Conservation (phyloP, 1,140 invertebrate genomes). For the Hycleus cichorii region DNA sequence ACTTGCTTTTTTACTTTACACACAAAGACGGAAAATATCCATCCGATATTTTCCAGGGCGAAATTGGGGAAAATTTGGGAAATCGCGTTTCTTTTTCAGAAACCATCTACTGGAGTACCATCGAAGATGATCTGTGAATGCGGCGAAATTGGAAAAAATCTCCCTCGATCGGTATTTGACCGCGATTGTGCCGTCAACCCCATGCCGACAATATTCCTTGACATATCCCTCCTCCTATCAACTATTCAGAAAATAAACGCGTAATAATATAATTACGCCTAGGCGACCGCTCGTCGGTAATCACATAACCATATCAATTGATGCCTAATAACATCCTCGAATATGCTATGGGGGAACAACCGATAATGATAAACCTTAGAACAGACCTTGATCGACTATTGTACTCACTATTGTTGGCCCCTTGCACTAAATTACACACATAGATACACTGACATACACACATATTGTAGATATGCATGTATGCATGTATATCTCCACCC, state of each 20-base stretch:
- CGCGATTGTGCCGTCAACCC: constrained; percentile 3
- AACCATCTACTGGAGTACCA: too few relatives aligned
- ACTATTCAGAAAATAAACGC: constrained; percentile 1
- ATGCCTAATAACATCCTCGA: constrained; percentile 39
- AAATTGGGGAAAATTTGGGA: too few relatives aligned
- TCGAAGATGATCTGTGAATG: too few relatives aligned
- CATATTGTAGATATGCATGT: constrained; percentile 18
- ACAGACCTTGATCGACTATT: constrained; percentile 28
- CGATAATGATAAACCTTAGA: constrained; percentile 23
- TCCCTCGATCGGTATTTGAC: too few relatives aligned
- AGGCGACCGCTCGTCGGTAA: constrained; percentile 32
- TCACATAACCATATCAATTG: constrained; percentile 41
- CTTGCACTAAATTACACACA: neutral
- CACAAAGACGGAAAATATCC: too few relatives aligned
- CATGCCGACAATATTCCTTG: constrained; percentile 6
- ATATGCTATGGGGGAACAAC: constrained; percentile 4
- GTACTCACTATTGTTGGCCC: constrained; percentile 20
- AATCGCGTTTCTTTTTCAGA: too few relatives aligned
- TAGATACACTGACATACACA: constrained; percentile 2
- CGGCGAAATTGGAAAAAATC: too few relatives aligned
- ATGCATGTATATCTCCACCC: neutral
- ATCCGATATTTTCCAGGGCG: too few relatives aligned
- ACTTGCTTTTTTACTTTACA: neutral
- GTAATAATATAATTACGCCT: constrained; percentile 37
- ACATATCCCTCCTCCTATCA: neutral